Conservation (phyloP, 2,888 invertebrate genomes). For the Sphinx pinastri region DNA sequence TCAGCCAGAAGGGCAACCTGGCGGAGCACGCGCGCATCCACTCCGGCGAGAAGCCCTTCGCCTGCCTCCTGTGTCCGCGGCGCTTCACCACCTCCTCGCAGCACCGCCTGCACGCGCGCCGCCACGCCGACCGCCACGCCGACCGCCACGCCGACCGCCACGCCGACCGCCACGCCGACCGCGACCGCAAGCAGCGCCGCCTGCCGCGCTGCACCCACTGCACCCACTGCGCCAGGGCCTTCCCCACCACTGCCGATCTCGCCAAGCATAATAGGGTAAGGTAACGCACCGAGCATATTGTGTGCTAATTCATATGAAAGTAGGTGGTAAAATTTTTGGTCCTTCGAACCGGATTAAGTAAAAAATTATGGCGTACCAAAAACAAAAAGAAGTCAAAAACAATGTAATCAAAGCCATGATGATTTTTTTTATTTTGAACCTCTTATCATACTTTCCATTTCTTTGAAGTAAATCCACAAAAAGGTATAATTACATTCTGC, state of each 20-base stretch:
- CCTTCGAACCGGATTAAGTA: not conserved
- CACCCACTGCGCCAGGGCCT: conserved; percentile 87
- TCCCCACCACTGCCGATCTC: conserved; percentile 91
- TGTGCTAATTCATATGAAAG: no score
- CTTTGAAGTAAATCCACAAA: no score
- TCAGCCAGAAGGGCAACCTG: conserved; percentile 91
- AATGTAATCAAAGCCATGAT: no score
- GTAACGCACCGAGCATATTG: no score
- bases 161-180: conserved; percentile 85
- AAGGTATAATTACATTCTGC: not conserved
- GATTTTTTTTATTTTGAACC: no score
- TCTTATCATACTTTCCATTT: no score
- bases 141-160: conserved; percentile 84
- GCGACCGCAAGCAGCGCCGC: conserved; percentile 87
- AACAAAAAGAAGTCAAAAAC: no score
- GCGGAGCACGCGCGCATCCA: conserved; percentile 91
- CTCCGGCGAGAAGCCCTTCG: conserved; percentile 90
- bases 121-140: conserved; percentile 77
- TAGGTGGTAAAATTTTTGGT: no score
- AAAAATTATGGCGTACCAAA: not conserved
- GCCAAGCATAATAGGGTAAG: conserved; percentile 86
- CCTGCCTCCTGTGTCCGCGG: conserved; percentile 86
- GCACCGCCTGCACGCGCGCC: conserved; percentile 86
- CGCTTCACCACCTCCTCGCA: conserved; percentile 90
- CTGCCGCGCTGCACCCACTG: conserved; percentile 88